Evolutionary conservation across 2,888 invertebrate species (phyloP).

Genomic region (Macrosiphum euphorbiae): DNA sequence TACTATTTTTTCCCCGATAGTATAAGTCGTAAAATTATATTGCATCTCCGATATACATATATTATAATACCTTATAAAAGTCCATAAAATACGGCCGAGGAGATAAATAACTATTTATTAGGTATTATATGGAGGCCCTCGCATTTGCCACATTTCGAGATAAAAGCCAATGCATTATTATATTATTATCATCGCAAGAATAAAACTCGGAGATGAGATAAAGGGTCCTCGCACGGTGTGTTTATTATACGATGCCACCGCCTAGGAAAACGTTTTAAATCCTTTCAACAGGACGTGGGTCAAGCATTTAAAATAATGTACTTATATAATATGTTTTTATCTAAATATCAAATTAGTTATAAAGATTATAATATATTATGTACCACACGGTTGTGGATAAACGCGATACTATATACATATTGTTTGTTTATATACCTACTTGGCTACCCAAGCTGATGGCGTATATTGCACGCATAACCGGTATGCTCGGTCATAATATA

Average conservation of each 20-base stretch:
- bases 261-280: neutral
- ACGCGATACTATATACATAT: neutral
- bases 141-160: neutral
- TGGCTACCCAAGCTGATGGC: too few relatives aligned
- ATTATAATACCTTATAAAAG: neutral
- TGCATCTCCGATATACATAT: neutral
- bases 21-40: neutral
- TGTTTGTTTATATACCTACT: too few relatives aligned
- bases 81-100: neutral
- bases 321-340: neutral
- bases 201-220: constrained; percentile 14
- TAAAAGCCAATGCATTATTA: neutral
- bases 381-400: neutral
- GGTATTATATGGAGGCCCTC: neutral
- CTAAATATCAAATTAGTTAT: constrained; percentile 24
- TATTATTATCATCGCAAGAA: neutral
- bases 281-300: neutral
- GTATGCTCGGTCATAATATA: neutral
- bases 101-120: neutral
- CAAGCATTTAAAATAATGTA: neutral
- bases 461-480: constrained; percentile 12
- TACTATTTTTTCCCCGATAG: neutral
- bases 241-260: neutral
- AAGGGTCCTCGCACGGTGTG: neutral
- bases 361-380: neutral